Conservation (phyloP, 2,113 vertebrate species). For the Hypomesus transpacificus region DNA sequence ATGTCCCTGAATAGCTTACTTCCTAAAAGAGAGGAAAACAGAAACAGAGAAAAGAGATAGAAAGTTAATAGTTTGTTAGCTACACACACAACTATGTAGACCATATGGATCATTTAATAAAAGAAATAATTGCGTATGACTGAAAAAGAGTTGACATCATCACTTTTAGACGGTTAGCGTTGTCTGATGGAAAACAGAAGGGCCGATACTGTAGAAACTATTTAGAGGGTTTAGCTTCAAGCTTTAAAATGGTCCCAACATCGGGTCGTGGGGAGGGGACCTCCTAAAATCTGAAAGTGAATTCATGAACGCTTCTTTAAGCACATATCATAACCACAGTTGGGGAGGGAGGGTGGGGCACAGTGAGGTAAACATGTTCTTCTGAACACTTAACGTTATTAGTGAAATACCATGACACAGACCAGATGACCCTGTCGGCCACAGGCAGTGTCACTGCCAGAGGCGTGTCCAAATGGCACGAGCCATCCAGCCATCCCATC, state of each 20-base stretch:
- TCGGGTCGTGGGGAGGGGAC: no score
- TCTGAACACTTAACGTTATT: constrained; percentile 1
- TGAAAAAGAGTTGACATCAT: no score
- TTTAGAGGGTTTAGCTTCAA: no score
- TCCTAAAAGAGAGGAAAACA: constrained; percentile 67
- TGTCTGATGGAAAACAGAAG: no score
- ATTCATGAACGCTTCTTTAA: background rate
- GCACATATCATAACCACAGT: background rate
- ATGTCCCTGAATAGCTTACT: constrained; percentile 64
- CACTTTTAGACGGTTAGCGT: no score
- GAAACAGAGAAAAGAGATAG: background rate
- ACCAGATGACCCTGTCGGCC: background rate
- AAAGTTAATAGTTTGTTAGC: background rate
- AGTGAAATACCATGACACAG: background rate
- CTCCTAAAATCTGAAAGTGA: no score
- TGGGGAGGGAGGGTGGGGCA: background rate
- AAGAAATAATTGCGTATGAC: no score
- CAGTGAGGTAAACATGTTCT: background rate
- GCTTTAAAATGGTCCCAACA: no score
- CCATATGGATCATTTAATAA: background rate
- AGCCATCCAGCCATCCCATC: no score
- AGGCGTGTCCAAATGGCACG: background rate
- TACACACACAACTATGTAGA: background rate
- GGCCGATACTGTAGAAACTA: no score
- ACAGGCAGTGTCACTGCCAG: no score